phyloP scores from a whole-genome alignment of 1,140 invertebrate genomes.

The Pogonus chalceus region DNA sequence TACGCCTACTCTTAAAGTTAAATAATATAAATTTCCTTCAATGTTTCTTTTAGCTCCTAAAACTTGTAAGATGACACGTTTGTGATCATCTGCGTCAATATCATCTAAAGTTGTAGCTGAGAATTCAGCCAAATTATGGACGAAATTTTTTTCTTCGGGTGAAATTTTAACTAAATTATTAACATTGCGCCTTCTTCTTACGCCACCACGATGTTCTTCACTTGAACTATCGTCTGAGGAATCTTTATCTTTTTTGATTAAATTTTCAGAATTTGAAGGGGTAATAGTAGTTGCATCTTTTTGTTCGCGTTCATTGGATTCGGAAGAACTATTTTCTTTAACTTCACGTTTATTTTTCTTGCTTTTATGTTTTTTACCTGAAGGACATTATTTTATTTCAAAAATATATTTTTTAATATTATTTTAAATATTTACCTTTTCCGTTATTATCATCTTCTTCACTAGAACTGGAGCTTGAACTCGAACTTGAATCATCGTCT shows the following conservation, averaged over 20 bases:
- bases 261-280: background rate
- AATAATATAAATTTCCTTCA: constrained; percentile 27
- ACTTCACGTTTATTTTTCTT: background rate
- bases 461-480: background rate
- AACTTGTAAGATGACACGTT: constrained; percentile 30
- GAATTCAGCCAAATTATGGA: constrained; percentile 29
- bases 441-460: constrained; percentile 2
- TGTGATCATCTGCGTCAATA: constrained; percentile 31
- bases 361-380: background rate
- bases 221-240: background rate
- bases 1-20: constrained; percentile 28
- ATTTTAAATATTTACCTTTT: constrained; percentile 4
- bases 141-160: constrained; percentile 16
- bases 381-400: background rate
- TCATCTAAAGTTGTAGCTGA: constrained; percentile 30
- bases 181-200: constrained; percentile 7
- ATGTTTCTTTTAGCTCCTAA: constrained; percentile 29
- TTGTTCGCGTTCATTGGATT: background rate
- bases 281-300: background rate
- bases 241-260: no score
- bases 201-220: background rate
- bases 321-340: background rate
- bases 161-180: background rate
- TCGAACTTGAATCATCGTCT: background rate
- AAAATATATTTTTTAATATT: background rate